phyloP scores from a whole-genome alignment of 2,113 vertebrate species.

The Octodon degus region DNA sequence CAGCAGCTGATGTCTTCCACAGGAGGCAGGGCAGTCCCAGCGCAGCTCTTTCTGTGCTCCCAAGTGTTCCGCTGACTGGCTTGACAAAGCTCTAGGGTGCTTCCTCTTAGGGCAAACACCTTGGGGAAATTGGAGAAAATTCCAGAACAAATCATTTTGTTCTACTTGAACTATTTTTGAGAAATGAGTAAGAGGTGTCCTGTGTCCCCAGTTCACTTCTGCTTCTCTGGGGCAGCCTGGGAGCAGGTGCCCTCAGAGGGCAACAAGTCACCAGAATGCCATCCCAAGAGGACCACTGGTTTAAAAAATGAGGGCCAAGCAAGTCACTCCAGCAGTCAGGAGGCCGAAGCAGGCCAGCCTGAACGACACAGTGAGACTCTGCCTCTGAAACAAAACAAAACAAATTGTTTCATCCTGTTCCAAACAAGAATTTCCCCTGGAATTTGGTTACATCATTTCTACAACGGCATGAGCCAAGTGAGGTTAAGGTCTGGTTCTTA shows the following conservation, averaged over 20 bases:
- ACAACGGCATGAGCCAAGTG: background rate
- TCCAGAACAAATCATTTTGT: background rate
- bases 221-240: background rate
- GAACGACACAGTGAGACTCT: background rate
- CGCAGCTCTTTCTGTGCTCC: background rate
- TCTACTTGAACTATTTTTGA: background rate
- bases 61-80: background rate
- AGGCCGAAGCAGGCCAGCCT: background rate
- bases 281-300: background rate
- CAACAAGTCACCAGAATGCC: too few relatives aligned
- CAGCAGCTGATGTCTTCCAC: background rate
- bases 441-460: background rate
- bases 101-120: background rate
- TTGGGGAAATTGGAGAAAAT: background rate
- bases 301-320: background rate
- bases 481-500: background rate
- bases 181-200: background rate
- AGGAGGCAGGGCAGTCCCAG: background rate
- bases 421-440: background rate
- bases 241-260: background rate
- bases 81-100: background rate
- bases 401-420: background rate
- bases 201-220: fast-evolving
- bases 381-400: background rate
- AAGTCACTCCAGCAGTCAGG: background rate